Evolutionary conservation across 2,888 invertebrate species (phyloP).

Genomic region (Thecocarcelia acutangulata): DNA sequence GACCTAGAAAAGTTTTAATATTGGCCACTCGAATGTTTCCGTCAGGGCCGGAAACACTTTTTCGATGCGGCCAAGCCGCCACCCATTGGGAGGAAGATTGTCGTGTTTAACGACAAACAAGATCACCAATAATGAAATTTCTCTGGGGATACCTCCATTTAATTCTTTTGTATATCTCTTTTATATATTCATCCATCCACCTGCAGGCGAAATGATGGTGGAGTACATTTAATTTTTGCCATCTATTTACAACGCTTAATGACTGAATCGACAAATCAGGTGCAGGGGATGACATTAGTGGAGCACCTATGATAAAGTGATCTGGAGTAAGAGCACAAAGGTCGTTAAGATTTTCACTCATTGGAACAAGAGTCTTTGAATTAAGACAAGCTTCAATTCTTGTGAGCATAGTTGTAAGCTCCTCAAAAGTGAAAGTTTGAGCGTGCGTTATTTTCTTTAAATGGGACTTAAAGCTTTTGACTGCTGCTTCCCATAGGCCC

Average conservation of each 20-base stretch:
- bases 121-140: slow-evolving; percentile 17
- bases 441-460: slow-evolving; percentile 2
- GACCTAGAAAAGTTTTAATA: slow-evolving; percentile 21
- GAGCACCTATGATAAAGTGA: slow-evolving; percentile 19
- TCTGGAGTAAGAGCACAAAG: slow-evolving; percentile 10
- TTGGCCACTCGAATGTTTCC: slow-evolving; percentile 16
- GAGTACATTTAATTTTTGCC: slow-evolving; percentile 6
- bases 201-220: slow-evolving; percentile 22
- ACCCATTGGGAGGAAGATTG: slow-evolving; percentile 22
- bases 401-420: slow-evolving; percentile 26
- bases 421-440: slow-evolving; percentile 27
- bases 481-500: slow-evolving; percentile 6
- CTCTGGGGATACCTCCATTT: slow-evolving; percentile 23
- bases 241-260: slow-evolving; percentile 8
- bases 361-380: slow-evolving; percentile 14
- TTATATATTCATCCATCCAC: background rate
- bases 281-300: background rate
- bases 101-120: slow-evolving; percentile 33
- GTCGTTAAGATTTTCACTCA: slow-evolving; percentile 32
- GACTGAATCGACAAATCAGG: slow-evolving; percentile 3
- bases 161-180: slow-evolving; percentile 4
- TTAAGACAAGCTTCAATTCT: slow-evolving; percentile 44
- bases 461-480: slow-evolving; percentile 5
- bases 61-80: slow-evolving; percentile 16
- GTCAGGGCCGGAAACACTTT: slow-evolving; percentile 10